phyloP scores from a whole-genome alignment of 2,797 vertebrate genomes.

The Eupleurogrammus muticus region DNA sequence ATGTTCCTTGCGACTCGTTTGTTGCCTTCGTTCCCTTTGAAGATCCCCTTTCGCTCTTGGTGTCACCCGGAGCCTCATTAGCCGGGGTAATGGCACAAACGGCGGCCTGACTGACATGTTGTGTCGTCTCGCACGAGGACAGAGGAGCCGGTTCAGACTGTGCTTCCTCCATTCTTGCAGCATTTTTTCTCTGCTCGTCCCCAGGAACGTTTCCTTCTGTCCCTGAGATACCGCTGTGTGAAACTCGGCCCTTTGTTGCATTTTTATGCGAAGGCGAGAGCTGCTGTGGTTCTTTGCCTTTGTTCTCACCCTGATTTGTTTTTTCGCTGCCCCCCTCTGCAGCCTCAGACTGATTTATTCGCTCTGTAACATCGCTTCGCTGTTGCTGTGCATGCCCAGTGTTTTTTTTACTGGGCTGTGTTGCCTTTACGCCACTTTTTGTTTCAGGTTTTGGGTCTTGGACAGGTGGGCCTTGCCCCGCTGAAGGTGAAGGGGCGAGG shows the following conservation, averaged over 20 bases:
- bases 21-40: constrained; percentile 8
- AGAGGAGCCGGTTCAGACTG: constrained; percentile 5
- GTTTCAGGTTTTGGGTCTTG: constrained; percentile 30
- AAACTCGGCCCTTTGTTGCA: constrained; percentile 6
- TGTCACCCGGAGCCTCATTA: constrained; percentile 46
- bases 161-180: constrained; percentile 25
- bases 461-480: constrained; percentile 16
- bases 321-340: constrained; percentile 24
- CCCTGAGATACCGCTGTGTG: constrained; percentile 13
- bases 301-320: constrained; percentile 25
- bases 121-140: constrained; percentile 22
- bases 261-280: constrained; percentile 27
- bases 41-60: constrained; percentile 35
- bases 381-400: constrained; percentile 8
- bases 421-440: constrained; percentile 34
- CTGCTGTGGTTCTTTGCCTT: constrained; percentile 31
- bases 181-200: constrained; percentile 24
- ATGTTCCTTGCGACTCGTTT: constrained; percentile 39
- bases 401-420: constrained; percentile 19
- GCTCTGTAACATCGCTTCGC: constrained; percentile 19
- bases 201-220: constrained; percentile 18
- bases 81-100: constrained; percentile 11
- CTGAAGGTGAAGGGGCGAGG: constrained; percentile 24
- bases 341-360: constrained; percentile 14
- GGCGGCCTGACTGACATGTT: constrained; percentile 7